Evolutionary conservation across 2,797 vertebrate species (phyloP).

Genomic region (Chelon auratus): DNA sequence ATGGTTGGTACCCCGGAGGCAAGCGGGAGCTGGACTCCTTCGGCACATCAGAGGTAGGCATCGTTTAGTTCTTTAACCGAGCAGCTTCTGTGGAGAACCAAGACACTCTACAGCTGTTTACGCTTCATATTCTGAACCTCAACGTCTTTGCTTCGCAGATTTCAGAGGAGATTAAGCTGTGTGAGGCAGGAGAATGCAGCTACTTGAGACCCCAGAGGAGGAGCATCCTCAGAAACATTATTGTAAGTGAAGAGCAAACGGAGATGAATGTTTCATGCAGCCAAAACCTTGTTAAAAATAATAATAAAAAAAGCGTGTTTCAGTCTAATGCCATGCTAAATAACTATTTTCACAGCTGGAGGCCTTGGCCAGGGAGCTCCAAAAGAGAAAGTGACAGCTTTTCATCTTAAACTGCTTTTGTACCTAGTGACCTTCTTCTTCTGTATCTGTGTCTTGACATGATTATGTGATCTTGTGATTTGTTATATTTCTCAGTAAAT

Average conservation of each 20-base stretch:
- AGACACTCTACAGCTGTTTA: neutral
- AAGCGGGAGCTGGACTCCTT: conserved; percentile 85
- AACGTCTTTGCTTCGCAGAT: conserved; percentile 70
- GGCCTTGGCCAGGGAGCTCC: conserved; percentile 82
- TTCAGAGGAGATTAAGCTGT: conserved; percentile 88
- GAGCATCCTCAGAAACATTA: conserved; percentile 80
- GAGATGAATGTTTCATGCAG: too few relatives aligned
- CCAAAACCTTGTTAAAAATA: neutral
- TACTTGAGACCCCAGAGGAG: conserved; percentile 85
- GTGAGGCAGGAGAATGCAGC: conserved; percentile 86
- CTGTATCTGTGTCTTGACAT: neutral
- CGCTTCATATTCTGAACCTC: neutral
- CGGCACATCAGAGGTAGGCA: conserved; percentile 79
- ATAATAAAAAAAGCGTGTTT: neutral
- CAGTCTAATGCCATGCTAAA: conserved; percentile 2
- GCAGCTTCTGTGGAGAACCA: neutral
- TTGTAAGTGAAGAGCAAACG: conserved; percentile 78
- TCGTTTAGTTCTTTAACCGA: conserved; percentile 13
- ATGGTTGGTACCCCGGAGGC: conserved; percentile 91
- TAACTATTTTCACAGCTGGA: conserved; percentile 78
- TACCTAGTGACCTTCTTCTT: conserved; percentile 30
- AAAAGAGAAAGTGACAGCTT: conserved; percentile 84
- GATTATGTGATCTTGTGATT: conserved; percentile 26
- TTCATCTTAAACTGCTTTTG: conserved; percentile 27
- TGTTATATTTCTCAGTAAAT: conserved; percentile 28